Conservation (phyloP, 1,140 invertebrate genomes). For the Brachystomella parvula region DNA sequence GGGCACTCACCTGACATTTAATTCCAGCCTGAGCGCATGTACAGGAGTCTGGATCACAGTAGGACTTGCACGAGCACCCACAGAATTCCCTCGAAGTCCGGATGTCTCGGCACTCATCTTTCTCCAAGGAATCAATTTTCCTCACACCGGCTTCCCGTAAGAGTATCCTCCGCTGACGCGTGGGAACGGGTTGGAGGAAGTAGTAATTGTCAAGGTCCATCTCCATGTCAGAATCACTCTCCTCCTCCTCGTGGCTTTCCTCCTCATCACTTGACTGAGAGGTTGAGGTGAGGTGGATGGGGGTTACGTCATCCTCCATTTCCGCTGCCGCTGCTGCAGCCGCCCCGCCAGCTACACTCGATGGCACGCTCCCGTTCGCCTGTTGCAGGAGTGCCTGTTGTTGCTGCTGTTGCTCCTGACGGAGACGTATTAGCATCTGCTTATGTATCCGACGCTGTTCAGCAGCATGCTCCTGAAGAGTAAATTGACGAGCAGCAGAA, state of each 20-base stretch:
- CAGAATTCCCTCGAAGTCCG: slow-evolving; percentile 85
- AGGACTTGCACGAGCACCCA: slow-evolving; percentile 85
- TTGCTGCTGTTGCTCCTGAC: slow-evolving; percentile 55
- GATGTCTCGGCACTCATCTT: slow-evolving; percentile 88
- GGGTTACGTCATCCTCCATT: slow-evolving; percentile 21
- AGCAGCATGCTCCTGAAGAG: slow-evolving; percentile 71
- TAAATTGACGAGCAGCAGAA: slow-evolving; percentile 64
- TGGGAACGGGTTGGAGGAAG: slow-evolving; percentile 82
- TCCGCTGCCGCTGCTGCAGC: slow-evolving; percentile 23
- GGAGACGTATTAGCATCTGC: slow-evolving; percentile 66
- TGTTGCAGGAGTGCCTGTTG: slow-evolving; percentile 41
- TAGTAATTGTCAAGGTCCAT: slow-evolving; percentile 86
- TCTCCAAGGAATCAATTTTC: slow-evolving; percentile 88
- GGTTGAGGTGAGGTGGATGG: neutral
- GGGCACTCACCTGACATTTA: slow-evolving; percentile 82
- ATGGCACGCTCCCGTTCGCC: slow-evolving; percentile 21
- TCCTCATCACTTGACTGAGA: slow-evolving; percentile 41
- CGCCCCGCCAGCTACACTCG: slow-evolving; percentile 15
- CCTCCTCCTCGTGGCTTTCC: slow-evolving; percentile 43
- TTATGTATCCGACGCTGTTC: slow-evolving; percentile 78
- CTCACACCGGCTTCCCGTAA: slow-evolving; percentile 80
- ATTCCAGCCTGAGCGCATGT: slow-evolving; percentile 88
- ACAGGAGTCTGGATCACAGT: slow-evolving; percentile 91
- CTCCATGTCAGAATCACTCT: slow-evolving; percentile 62
- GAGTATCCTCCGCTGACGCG: slow-evolving; percentile 75